These are phyloP conservation scores for Zaprionus lachaisei DNA, from an alignment of 1,140 invertebrate species.

Conservation along the genomic window DNA sequence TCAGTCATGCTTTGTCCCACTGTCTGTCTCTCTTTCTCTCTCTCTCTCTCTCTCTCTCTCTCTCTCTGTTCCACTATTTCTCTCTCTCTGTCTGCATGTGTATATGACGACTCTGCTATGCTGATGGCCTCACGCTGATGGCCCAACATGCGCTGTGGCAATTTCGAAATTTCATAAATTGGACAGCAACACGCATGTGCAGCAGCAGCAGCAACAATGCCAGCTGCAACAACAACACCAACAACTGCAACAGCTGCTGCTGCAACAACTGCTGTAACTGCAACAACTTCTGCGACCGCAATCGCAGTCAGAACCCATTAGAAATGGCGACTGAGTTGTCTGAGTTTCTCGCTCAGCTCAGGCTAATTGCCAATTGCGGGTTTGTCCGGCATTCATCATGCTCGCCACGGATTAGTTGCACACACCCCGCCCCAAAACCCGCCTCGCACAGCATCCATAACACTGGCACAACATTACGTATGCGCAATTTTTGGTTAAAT, in stretches of 20 bases:
- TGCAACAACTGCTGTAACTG: slow-evolving; percentile 17
- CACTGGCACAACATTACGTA: slow-evolving; percentile 27
- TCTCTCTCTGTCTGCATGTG: background rate
- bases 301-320: slow-evolving; percentile 50
- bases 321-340: slow-evolving; percentile 35
- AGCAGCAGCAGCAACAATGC: slow-evolving; percentile 14
- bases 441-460: background rate
- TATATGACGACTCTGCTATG: slow-evolving; percentile 8
- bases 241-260: slow-evolving; percentile 37
- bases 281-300: slow-evolving; percentile 28
- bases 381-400: slow-evolving; percentile 43
- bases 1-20: slow-evolving; percentile 38
- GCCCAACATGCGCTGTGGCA: slow-evolving; percentile 48
- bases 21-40: slow-evolving; percentile 27
- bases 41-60: background rate
- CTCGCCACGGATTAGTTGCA: slow-evolving; percentile 7
- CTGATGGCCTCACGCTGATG: slow-evolving; percentile 48
- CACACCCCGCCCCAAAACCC: background rate
- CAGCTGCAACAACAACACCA: slow-evolving; percentile 40
- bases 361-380: slow-evolving; percentile 49
- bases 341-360: slow-evolving; percentile 30
- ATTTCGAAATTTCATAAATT: slow-evolving; percentile 61
- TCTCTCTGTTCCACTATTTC: slow-evolving; percentile 29
- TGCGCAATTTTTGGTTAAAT: slow-evolving; percentile 23
- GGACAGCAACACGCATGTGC: slow-evolving; percentile 65